phyloP scores from a whole-genome alignment of 2,113 vertebrate genomes.

The Neolamprologus ventralis region DNA sequence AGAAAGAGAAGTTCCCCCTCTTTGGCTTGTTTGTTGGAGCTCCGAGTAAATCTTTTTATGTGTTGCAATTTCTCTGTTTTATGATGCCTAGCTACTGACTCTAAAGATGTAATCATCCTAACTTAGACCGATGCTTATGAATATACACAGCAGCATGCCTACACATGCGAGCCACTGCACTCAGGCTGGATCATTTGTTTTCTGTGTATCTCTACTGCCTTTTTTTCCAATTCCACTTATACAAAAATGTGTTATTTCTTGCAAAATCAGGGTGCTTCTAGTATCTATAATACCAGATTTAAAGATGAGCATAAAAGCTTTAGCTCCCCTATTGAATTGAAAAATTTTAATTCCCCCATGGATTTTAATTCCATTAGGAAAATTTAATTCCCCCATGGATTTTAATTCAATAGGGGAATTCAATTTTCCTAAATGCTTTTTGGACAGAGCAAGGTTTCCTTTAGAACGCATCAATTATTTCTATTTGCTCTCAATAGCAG shows the following conservation, averaged over 20 bases:
- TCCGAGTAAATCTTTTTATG: not conserved
- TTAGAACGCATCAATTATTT: not conserved
- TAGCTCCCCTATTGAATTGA: not conserved
- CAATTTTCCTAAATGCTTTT: not conserved
- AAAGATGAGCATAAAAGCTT: not conserved
- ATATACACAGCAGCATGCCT: not conserved
- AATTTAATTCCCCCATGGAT: not conserved
- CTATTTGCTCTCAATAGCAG: not conserved
- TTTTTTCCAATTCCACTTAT: not conserved
- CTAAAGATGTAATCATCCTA: conserved; percentile 13
- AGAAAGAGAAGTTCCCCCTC: not conserved
- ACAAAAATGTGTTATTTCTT: not conserved
- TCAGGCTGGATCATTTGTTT: not conserved
- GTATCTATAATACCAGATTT: not conserved
- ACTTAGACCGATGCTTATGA: not conserved
- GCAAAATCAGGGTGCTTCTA: not conserved
- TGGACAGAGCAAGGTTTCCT: not conserved
- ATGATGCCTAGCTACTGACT: conserved; percentile 6
- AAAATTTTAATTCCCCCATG: rapidly evolving
- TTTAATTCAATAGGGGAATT: not conserved
- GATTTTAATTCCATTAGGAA: not conserved
- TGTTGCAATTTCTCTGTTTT: conserved; percentile 14
- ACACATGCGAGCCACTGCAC: not conserved
- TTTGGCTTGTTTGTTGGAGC: not conserved
- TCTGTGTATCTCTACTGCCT: not conserved